Base-by-base conservation (phyloP, 1,140 invertebrate species). In the Anastrepha ludens region DNA sequence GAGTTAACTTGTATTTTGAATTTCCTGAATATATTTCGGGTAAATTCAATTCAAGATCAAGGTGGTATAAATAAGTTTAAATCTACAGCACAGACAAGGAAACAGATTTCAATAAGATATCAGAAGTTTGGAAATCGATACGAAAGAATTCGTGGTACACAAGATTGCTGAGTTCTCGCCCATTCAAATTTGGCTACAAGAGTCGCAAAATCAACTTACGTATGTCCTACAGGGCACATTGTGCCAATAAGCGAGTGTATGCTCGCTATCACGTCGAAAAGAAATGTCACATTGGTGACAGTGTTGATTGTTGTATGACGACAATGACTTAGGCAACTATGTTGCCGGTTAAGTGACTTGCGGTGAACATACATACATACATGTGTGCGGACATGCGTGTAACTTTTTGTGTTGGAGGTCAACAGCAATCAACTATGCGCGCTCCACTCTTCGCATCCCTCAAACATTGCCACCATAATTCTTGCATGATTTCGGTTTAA, bases 261-360 rank as follows among this genome's bases (percentile, higher is more conserved):
- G n/a, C 3, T 41, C 5, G 47, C 47, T 20, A 55, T 81, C 47
- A 81, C n/a, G 74, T 20, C 50, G 15, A 81, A 81, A 50, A 81
- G 74, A 81, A 81, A 81, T 81, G 74, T 81, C 74, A 74, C 67
- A 15, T 6, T 47, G n/a, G 9, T 55, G 74, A 55, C 47, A 55
- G 74, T 55, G 47, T 55, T 55, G 20, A 81, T 81, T 81, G 74
- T 55, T 81, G n/a, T 29, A 81, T 81, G 74, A 50, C 74, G 74
- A 55, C 74, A 81, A 81, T 29, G 74, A 74, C 47, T 55, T 9
- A 29, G 47, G n/a, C 41, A 74, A 15, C 65, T 39, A 44, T 44
- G 41, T 74, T 74, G 15, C 70, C 20, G 47, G 15, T 81, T 81
- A 81, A 81, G 47, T 81, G 44, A 15, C 6, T 55, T 17, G 47